A percentile compares a stretch with the other conserved stretches of the same genome.
Evolutionary conservation across 92 coral and sea anemone species (phyloP).

Genomic region (Epizoanthus rinbou): DNA sequence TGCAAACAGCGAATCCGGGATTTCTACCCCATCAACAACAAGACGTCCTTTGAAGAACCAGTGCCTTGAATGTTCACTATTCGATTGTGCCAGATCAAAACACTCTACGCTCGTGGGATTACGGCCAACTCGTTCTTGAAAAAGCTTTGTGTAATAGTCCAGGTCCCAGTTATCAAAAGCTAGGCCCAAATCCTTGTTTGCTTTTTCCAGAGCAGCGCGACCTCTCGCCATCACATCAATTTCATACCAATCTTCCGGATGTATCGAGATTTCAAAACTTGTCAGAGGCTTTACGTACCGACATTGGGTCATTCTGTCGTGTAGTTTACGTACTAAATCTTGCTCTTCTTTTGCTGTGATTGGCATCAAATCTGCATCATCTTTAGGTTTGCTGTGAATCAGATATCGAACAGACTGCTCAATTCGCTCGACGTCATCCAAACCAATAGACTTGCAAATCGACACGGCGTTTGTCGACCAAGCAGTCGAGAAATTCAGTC

Average conservation of each 20-base stretch:
- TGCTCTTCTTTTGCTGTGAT: constrained; percentile 70
- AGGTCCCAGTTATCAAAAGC: constrained; percentile 99
- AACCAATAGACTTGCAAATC: constrained; percentile 87
- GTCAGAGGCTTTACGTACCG: constrained; percentile 77
- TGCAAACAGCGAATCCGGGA: constrained; percentile 82
- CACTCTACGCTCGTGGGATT: constrained; percentile 98
- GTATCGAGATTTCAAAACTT: constrained; percentile 69
- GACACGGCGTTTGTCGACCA: constrained; percentile 98
- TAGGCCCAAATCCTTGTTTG: constrained; percentile 83
- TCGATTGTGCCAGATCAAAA: constrained; percentile 97
- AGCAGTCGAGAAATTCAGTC: constrained; percentile 97
- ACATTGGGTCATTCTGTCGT: constrained; percentile 97
- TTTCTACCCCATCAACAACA: constrained; percentile 81
- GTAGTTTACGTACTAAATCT: constrained; percentile 72
- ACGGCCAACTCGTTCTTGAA: constrained; percentile 80
- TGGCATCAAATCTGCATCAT: constrained; percentile 34
- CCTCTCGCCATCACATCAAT: constrained; percentile 77
- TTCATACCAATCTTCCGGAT: constrained; percentile 78
- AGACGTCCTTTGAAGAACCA: constrained; percentile 96
- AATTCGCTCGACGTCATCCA: constrained; percentile 76
- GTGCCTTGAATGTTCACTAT: constrained; percentile 97
- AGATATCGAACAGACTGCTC: constrained; percentile 83
- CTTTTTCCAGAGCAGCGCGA: constrained; percentile 80
- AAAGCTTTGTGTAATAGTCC: constrained; percentile 84
- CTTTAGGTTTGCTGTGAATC: constrained; percentile 54